phyloP scores from a whole-genome alignment of 2,888 invertebrate species.

The Sesia bembeciformis region DNA sequence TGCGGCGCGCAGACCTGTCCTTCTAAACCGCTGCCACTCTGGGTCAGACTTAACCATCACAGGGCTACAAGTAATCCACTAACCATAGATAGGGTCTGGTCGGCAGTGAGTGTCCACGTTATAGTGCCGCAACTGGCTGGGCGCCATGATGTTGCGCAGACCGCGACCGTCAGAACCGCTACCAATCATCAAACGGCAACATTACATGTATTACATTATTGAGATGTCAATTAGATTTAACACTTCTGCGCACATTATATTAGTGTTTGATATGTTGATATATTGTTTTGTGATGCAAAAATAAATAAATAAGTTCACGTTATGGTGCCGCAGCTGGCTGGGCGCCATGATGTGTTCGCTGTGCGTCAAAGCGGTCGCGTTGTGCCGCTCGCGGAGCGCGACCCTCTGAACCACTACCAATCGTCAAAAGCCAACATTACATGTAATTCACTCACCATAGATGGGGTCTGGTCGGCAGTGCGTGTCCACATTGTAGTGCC shows the following conservation, averaged over 20 bases:
- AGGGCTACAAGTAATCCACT: not conserved
- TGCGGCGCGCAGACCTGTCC: too few relatives aligned
- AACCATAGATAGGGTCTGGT: not conserved
- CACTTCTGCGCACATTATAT: too few relatives aligned
- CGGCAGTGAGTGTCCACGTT: slow-evolving; percentile 25
- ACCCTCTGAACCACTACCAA: slow-evolving; percentile 44
- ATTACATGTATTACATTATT: not conserved
- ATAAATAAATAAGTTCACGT: slow-evolving; percentile 18
- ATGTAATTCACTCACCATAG: not conserved
- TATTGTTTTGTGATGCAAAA: too few relatives aligned
- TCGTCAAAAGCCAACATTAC: too few relatives aligned
- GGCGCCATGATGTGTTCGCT: slow-evolving; percentile 83
- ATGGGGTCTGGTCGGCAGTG: not conserved
- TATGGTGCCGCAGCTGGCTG: slow-evolving; percentile 50
- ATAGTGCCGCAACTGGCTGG: slow-evolving; percentile 51
- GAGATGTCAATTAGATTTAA: too few relatives aligned
- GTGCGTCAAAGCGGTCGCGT: slow-evolving; percentile 87
- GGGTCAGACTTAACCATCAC: too few relatives aligned
- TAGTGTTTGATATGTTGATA: too few relatives aligned
- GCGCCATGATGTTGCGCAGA: slow-evolving; percentile 48
- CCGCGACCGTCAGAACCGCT: too few relatives aligned
- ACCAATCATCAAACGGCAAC: too few relatives aligned
- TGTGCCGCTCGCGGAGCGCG: slow-evolving; percentile 78
- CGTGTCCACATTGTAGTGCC: slow-evolving; percentile 42
- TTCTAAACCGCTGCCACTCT: too few relatives aligned